phyloP scores from a whole-genome alignment of 2,797 vertebrate genomes.

The Gallirallus australis region DNA sequence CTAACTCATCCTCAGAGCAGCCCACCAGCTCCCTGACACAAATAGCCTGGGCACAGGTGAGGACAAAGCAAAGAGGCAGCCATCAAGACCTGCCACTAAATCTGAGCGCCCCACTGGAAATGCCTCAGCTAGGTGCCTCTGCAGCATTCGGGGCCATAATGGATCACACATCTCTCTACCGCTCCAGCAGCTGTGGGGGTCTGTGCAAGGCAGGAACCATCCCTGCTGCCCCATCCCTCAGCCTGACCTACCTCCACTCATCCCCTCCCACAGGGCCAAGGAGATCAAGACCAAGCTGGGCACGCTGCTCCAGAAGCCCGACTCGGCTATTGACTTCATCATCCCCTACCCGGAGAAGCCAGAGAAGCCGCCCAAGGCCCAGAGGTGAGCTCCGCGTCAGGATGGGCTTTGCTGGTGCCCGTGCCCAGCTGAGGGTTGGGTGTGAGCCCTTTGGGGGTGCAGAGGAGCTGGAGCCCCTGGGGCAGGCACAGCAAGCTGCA shows the following conservation, averaged over 20 bases:
- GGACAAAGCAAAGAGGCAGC: background rate
- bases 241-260: background rate
- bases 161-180: background rate
- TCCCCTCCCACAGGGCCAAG: slow-evolving; percentile 87
- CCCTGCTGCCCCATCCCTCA: background rate
- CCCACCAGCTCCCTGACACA: background rate
- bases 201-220: background rate
- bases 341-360: slow-evolving; percentile 91
- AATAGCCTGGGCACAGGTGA: background rate
- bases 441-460: background rate
- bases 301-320: slow-evolving; percentile 94
- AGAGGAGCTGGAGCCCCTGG: background rate
- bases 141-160: background rate
- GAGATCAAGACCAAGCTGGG: slow-evolving; percentile 96
- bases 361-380: slow-evolving; percentile 89
- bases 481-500: background rate
- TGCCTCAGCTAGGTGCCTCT: background rate
- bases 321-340: slow-evolving; percentile 90
- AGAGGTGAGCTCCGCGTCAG: slow-evolving; percentile 84
- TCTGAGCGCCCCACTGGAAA: rapidly evolving
- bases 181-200: rapidly evolving
- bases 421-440: background rate
- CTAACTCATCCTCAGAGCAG: background rate
- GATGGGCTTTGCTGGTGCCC: rapidly evolving
- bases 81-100: background rate